Conservation (phyloP, 2,888 invertebrate species). For the Amiota mariae region DNA sequence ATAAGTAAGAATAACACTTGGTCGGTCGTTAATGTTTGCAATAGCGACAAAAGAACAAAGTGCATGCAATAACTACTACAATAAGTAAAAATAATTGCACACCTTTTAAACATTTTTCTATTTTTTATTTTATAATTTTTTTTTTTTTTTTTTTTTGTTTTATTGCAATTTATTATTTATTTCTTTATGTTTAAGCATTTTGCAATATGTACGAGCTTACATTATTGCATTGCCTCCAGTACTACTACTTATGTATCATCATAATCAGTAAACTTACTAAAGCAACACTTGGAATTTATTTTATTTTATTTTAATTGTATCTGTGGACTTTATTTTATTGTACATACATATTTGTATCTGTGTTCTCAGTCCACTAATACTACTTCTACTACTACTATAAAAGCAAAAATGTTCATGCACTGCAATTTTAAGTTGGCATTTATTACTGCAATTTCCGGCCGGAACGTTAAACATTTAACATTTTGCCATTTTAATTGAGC, state of each 20-base stretch:
- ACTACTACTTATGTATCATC: no score
- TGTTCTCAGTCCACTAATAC: not conserved
- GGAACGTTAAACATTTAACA: slow-evolving; percentile 39
- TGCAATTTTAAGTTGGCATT: slow-evolving; percentile 47
- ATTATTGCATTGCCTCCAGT: no score
- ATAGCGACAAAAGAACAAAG: slow-evolving; percentile 1
- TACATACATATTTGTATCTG: not conserved
- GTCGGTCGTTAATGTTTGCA: not conserved
- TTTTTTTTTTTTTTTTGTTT: not conserved
- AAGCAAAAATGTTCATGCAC: no score
- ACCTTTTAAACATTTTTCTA: not conserved
- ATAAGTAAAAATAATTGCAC: slow-evolving; percentile 27
- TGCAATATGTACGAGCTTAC: no score
- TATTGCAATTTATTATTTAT: not conserved
- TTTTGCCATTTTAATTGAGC: not conserved
- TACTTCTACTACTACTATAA: no score
- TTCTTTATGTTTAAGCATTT: no score
- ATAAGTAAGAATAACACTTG: not conserved
- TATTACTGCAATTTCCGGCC: slow-evolving; percentile 65
- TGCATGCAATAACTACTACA: slow-evolving; percentile 11
- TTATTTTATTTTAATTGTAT: no score
- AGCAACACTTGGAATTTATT: no score
- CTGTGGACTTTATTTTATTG: no score
- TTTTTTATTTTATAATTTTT: not conserved
- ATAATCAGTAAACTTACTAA: no score